Conservation (phyloP, 2,888 invertebrate species). For the Ypsolopha scabrella region DNA sequence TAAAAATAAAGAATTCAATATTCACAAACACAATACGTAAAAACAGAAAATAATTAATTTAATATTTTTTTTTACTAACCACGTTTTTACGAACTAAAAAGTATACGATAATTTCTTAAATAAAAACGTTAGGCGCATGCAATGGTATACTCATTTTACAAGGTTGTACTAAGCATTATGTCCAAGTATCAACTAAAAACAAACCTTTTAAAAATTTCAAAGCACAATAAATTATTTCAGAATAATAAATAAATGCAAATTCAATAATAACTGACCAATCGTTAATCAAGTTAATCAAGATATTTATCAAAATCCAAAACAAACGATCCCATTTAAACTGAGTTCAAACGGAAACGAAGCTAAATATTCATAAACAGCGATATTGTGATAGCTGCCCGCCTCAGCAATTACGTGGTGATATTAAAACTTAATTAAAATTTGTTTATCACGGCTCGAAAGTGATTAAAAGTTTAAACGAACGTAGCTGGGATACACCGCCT, state of each 20-base stretch:
- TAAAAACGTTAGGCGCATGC: too few species aligned
- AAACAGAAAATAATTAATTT: too few species aligned
- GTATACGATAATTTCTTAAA: too few species aligned
- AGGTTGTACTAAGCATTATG: too few species aligned
- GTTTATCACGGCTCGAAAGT: slow-evolving; percentile 66
- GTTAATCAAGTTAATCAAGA: slow-evolving; percentile 4
- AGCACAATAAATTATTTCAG: not conserved
- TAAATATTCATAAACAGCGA: slow-evolving; percentile 55
- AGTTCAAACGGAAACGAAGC: slow-evolving; percentile 20
- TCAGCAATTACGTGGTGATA: slow-evolving; percentile 67
- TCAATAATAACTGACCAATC: not conserved
- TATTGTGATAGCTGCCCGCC: slow-evolving; percentile 55
- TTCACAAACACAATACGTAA: too few species aligned
- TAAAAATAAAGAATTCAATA: too few species aligned
- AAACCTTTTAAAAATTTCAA: not conserved
- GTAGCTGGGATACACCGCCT: slow-evolving; percentile 55
- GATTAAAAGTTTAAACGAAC: slow-evolving; percentile 69
- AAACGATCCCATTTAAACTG: slow-evolving; percentile 9
- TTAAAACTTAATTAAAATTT: slow-evolving; percentile 71
- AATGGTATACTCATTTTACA: too few species aligned
- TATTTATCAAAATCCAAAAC: slow-evolving; percentile 9
- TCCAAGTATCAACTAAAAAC: too few species aligned
- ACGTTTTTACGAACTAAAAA: too few species aligned
- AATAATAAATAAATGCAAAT: not conserved
- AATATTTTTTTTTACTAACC: too few species aligned